Percentiles rank a stretch among this genome's conserved stretches.
These are phyloP conservation scores for Cheilosia variabilis DNA, from an alignment of 2,888 invertebrate genomes.

Conservation along the genomic window DNA sequence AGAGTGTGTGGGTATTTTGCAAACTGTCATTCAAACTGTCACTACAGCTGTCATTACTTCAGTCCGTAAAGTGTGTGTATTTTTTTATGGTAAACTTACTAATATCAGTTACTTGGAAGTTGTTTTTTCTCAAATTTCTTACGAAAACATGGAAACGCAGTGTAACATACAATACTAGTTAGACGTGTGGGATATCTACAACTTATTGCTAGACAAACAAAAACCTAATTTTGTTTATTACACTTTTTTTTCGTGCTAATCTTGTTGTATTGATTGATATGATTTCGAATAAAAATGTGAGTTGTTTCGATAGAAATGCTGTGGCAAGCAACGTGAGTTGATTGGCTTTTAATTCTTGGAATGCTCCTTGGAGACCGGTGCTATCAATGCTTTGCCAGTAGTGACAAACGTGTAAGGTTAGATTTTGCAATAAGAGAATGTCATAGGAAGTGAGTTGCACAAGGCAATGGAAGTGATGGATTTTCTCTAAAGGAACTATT, in stretches of 20 bases:
- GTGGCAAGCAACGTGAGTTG: conserved; percentile 34
- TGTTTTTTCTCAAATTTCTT: neutral
- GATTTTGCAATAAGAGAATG: conserved; percentile 10
- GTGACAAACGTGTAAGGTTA: conserved; percentile 14
- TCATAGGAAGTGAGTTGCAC: neutral
- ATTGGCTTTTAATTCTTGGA: conserved; percentile 44
- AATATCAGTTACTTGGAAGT: conserved; percentile 5
- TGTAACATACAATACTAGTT: conserved; percentile 3
- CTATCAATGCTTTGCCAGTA: conserved; percentile 8
- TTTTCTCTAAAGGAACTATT: too few relatives aligned
- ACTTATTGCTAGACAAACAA: conserved; percentile 18
- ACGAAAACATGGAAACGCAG: conserved; percentile 16
- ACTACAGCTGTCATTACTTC: conserved; percentile 49
- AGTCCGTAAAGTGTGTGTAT: neutral
- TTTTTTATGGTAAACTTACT: neutral
- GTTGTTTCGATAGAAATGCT: conserved; percentile 37
- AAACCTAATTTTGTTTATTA: conserved; percentile 4
- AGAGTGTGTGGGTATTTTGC: conserved; percentile 60
- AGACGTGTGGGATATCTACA: conserved; percentile 31
- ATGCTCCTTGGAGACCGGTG: neutral
- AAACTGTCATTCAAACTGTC: conserved; percentile 67
- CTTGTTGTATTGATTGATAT: conserved; percentile 64
- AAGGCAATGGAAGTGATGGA: too few relatives aligned
- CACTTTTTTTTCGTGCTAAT: conserved; percentile 21
- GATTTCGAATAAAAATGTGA: conserved; percentile 38